Percentiles rank a stretch among this genome's conserved stretches.
Conservation (phyloP, 1,140 invertebrate species). For the Pollicipes pollicipes region DNA sequence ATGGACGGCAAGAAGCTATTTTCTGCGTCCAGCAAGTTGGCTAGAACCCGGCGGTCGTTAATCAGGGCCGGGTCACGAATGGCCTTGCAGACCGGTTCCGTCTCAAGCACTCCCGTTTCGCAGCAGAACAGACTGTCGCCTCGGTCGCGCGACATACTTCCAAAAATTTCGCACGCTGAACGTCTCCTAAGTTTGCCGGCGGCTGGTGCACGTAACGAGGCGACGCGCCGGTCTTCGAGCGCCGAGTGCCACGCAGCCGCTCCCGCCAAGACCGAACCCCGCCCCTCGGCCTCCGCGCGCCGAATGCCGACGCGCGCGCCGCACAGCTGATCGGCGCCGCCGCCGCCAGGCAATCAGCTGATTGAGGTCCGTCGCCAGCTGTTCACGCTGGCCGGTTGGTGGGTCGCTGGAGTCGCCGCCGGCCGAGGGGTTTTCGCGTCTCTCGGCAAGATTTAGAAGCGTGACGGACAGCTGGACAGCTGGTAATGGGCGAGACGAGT, state of each 20-base stretch:
- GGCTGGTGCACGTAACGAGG: not conserved
- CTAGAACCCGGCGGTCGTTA: not conserved
- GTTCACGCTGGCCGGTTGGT: no score
- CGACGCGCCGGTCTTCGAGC: not conserved
- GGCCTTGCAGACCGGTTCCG: not conserved
- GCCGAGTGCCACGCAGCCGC: not conserved
- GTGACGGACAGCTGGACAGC: no score
- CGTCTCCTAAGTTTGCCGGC: not conserved
- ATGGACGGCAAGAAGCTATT: not conserved
- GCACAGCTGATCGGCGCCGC: not conserved
- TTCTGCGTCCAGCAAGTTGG: not conserved
- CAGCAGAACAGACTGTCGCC: not conserved
- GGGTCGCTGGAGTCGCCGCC: no score
- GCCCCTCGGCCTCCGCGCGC: no score
- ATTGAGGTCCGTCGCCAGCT: not conserved
- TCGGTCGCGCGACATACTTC: not conserved
- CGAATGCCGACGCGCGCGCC: not conserved
- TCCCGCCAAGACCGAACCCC: not conserved
- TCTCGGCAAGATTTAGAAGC: no score
- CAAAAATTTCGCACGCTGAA: not conserved
- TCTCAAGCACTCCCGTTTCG: not conserved
- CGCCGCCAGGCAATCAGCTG: slow-evolving; percentile 1
- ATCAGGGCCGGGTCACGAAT: not conserved
- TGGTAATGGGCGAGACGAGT: no score
- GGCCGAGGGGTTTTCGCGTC: no score